phyloP scores from a whole-genome alignment of 2,797 vertebrate species.

The Eulemur albifrons region DNA sequence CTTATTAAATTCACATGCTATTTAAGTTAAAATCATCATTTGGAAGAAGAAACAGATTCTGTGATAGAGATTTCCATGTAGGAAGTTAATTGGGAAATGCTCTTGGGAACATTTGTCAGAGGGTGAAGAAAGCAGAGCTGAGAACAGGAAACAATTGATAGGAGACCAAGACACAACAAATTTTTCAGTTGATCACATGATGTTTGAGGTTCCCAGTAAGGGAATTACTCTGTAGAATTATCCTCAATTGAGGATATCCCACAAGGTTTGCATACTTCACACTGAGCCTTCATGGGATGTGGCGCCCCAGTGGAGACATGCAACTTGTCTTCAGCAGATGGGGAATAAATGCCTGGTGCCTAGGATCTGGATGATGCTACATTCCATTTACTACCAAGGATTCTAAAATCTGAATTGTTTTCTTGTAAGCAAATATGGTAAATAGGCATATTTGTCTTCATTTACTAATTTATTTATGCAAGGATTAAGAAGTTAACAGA shows the following conservation, averaged over 20 bases:
- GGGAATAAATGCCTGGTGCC: not conserved
- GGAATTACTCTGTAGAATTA: not conserved
- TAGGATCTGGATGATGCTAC: not conserved
- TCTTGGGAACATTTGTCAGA: not conserved
- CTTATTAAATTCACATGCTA: not conserved
- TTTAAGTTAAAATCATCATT: not conserved
- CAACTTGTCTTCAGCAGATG: not conserved
- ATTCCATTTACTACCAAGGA: not conserved
- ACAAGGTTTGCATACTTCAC: not conserved
- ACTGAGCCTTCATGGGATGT: not conserved
- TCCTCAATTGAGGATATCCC: not conserved
- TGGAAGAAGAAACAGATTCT: not conserved
- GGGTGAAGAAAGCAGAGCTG: not conserved
- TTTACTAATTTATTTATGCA: not conserved
- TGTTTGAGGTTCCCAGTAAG: too few species aligned
- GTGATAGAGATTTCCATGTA: not conserved
- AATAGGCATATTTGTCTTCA: not conserved
- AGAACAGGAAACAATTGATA: not conserved
- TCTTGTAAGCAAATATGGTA: not conserved
- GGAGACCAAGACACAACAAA: not conserved
- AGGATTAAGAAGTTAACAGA: not conserved
- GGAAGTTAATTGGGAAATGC: not conserved
- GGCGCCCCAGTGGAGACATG: fast-evolving
- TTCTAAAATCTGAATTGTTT: not conserved
- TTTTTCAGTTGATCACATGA: not conserved